Base-by-base conservation (phyloP, 2,113 vertebrate genomes). In the Podiceps cristatus region DNA sequence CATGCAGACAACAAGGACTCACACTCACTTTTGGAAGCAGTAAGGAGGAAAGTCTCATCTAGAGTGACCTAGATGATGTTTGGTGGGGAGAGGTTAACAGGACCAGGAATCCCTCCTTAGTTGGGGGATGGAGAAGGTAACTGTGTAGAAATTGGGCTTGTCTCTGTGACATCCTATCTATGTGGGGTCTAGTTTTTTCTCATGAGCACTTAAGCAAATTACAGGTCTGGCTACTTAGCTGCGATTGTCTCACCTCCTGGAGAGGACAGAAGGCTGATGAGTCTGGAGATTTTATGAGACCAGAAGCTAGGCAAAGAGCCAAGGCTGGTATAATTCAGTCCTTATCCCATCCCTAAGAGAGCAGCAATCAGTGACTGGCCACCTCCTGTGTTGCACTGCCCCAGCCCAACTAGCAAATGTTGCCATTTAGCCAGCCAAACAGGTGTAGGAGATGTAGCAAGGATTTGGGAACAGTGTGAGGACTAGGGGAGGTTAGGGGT, bases 401-500 rank as follows among this genome's bases (percentile, higher is more conserved):
- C 66, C 66, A 91, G 74, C 53, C 62, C 69, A 66, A 12, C 37
- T 5, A 72, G 44, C 18, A 62, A 7, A 28, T 4, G 37, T 35
- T 79, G 62, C 29, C 77, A 47, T 72, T 92, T 35, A 66, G 29
- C 28, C 5, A 5, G 60, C 29, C 90, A 95, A 86, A 62, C 87
- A 93, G 92, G 85, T 94, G 93, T 79, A 49, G 71, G 81, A 88
- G 69, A n/a, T 79, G 74, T 28, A 93, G 69, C n/a, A 69, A 79
- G 44, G 28, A 58, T 45, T 75, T 75, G 49, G 71, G 81, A 69
- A 55, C 20, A 67, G 19, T 12, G 23, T 24, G 52, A 79, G 71
- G 59, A 59, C 44, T 55, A 53, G 63, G 9, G 23, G 62, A 73
- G 6, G 19, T 53, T 45, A 40, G 5, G 44, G 13, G 13, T 2